Conservation (phyloP, 2,797 vertebrate genomes). For the Aratinga solstitialis region DNA sequence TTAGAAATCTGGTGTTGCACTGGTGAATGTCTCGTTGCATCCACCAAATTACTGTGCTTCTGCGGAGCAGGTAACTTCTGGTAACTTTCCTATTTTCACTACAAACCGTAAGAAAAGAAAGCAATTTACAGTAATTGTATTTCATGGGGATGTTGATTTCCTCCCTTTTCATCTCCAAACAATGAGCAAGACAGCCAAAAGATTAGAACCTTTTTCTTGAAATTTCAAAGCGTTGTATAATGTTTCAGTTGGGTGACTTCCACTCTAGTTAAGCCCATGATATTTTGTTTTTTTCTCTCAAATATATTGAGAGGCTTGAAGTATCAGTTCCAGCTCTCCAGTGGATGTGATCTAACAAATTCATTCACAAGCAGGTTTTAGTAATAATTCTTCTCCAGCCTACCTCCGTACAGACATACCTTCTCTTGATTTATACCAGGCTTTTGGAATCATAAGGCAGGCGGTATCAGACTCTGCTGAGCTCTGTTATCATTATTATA, state of each 20-base stretch:
- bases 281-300: background rate
- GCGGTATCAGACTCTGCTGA: background rate
- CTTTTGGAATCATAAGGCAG: conserved; percentile 9
- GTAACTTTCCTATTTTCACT: conserved; percentile 26
- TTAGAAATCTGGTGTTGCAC: background rate
- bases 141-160: conserved; percentile 65
- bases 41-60: background rate
- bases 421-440: conserved; percentile 6
- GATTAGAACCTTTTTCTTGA: conserved; percentile 67
- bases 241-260: conserved; percentile 68
- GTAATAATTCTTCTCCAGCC: background rate
- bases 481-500: conserved; percentile 23
- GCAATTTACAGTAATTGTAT: conserved; percentile 48
- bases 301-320: background rate
- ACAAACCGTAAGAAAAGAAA: conserved; percentile 15
- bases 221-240: conserved; percentile 67
- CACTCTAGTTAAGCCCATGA: conserved; percentile 23
- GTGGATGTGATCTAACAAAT: conserved; percentile 5
- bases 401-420: background rate
- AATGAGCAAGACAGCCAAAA: conserved; percentile 71
- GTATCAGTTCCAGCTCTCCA: conserved; percentile 9
- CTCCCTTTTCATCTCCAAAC: conserved; percentile 77
- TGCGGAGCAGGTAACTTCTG: background rate
- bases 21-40: background rate
- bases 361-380: conserved; percentile 23